Evolutionary conservation across 2,888 invertebrate genomes (phyloP).

Genomic region (Tenthredo livida): DNA sequence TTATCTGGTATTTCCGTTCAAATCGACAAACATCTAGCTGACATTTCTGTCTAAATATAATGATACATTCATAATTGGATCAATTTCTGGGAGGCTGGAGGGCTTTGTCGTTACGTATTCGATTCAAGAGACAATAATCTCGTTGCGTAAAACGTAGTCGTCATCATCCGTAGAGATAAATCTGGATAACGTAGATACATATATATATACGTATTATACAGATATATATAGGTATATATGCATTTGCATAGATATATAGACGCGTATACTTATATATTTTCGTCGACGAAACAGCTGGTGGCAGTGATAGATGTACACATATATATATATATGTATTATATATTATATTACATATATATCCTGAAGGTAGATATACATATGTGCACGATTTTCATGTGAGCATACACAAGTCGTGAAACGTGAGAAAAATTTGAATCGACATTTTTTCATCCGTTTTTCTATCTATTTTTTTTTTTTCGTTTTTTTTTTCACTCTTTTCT

Average conservation of each 20-base stretch:
- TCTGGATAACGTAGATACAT: background rate
- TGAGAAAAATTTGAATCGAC: background rate
- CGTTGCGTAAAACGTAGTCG: background rate
- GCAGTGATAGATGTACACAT: no score
- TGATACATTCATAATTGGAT: background rate
- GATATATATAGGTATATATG: background rate
- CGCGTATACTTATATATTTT: background rate
- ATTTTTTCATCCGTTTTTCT: background rate
- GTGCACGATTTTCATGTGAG: no score
- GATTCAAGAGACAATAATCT: conserved; percentile 1
- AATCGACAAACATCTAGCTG: background rate
- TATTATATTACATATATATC: no score
- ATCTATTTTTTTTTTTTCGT: background rate
- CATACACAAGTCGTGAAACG: background rate
- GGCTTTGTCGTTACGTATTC: conserved; percentile 7
- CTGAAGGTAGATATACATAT: no score
- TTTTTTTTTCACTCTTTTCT: background rate
- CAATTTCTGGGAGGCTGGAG: background rate
- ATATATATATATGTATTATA: no score
- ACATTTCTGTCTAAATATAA: background rate
- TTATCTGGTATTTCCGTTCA: background rate
- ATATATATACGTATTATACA: background rate
- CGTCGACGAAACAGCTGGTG: no score
- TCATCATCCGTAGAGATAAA: background rate
- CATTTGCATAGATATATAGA: no score